These are phyloP conservation scores for Edolisoma coerulescens DNA, from an alignment of 2,113 vertebrate genomes.

Conservation along the genomic window DNA sequence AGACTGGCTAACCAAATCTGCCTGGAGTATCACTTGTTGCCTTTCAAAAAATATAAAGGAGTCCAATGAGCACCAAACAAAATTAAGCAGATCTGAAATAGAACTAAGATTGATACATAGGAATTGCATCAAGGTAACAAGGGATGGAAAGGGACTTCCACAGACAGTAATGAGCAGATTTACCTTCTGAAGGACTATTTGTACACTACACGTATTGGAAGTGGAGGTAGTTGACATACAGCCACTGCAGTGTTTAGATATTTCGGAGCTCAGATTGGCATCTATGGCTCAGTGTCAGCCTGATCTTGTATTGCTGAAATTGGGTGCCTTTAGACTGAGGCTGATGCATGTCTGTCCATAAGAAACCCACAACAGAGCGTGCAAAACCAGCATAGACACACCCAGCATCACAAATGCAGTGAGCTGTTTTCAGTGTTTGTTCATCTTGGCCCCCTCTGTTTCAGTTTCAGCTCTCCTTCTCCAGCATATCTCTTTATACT, in stretches of 20 bases:
- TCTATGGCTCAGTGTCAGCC: neutral
- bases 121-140: neutral
- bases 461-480: neutral
- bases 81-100: neutral
- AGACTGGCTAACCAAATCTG: neutral
- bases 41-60: neutral
- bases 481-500: neutral
- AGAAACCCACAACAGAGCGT: neutral
- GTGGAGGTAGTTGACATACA: neutral
- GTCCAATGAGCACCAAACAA: neutral
- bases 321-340: neutral
- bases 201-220: neutral
- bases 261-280: neutral
- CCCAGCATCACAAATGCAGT: neutral
- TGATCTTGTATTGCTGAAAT: neutral
- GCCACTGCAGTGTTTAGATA: neutral
- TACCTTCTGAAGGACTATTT: neutral
- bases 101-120: neutral
- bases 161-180: neutral
- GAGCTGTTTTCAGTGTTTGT: neutral
- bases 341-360: neutral
- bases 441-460: neutral
- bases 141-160: neutral
- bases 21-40: neutral
- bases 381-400: neutral